phyloP scores from a whole-genome alignment of 2,113 vertebrate genomes.

The Calyptommatus sinebrachiatus region DNA sequence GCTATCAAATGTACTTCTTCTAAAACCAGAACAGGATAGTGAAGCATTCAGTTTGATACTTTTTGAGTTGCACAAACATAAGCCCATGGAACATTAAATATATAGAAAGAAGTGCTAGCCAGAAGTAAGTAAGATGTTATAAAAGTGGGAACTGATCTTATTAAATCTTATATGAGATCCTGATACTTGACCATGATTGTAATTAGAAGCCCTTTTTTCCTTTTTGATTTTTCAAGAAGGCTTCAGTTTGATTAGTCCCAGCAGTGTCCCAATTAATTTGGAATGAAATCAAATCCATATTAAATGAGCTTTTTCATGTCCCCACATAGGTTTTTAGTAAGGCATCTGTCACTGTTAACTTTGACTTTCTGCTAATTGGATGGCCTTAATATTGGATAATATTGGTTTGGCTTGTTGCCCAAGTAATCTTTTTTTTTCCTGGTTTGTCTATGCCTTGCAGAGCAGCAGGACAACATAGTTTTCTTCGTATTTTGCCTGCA shows the following conservation, averaged over 20 bases:
- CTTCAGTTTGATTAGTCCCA: neutral
- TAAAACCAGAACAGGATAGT: no score
- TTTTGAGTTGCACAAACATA: neutral
- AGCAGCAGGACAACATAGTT: neutral
- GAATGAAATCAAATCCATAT: neutral
- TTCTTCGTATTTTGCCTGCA: neutral
- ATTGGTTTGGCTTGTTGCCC: constrained; percentile 2
- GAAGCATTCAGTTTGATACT: no score
- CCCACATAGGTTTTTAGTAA: neutral
- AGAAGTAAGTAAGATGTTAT: neutral
- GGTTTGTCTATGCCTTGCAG: constrained; percentile 11
- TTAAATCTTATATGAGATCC: neutral
- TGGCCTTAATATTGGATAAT: constrained; percentile 20
- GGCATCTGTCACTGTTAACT: neutral
- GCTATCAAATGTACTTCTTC: no score
- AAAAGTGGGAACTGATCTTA: neutral
- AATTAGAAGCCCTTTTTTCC: neutral
- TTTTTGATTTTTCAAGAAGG: neutral
- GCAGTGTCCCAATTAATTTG: neutral
- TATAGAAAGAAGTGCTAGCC: neutral
- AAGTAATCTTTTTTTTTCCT: neutral
- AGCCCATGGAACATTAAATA: neutral
- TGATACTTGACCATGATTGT: neutral
- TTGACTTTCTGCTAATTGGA: constrained; percentile 1
- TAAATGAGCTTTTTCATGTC: neutral